Evolutionary conservation across 2,797 vertebrate genomes (phyloP).

Genomic region (Typhlichthys subterraneus): DNA sequence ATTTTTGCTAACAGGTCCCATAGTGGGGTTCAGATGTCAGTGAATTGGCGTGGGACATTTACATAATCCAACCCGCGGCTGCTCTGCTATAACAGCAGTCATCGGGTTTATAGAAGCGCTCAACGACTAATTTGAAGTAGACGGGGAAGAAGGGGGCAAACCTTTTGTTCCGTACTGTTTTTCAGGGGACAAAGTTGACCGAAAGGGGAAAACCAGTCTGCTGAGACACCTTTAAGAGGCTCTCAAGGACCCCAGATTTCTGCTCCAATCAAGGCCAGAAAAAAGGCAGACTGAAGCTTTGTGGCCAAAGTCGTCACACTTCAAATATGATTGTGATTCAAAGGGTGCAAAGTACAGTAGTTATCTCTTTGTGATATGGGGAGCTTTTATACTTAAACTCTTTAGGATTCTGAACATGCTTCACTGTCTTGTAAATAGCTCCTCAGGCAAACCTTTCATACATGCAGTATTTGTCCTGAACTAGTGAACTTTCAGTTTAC

Average conservation of each 20-base stretch:
- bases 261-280: conserved; percentile 41
- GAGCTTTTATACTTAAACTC: conserved; percentile 24
- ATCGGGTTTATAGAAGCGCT: not conserved
- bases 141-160: not conserved
- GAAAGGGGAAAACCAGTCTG: conserved; percentile 39
- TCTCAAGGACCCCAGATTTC: conserved; percentile 43
- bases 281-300: conserved; percentile 27
- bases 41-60: too few relatives aligned
- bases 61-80: too few relatives aligned
- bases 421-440: conserved; percentile 27
- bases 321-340: conserved; percentile 39
- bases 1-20: too few relatives aligned
- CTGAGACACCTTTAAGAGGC: conserved; percentile 27
- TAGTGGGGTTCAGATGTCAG: too few relatives aligned
- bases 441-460: conserved; percentile 29
- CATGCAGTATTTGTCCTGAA: conserved; percentile 11
- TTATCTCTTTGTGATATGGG: conserved; percentile 16
- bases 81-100: too few relatives aligned
- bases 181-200: conserved; percentile 55
- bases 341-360: conserved; percentile 7
- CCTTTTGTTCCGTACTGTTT: conserved; percentile 48
- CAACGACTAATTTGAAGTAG: not conserved
- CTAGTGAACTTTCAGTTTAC: conserved; percentile 15
- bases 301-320: conserved; percentile 20
- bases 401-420: conserved; percentile 28